A percentile compares a stretch with the other conserved stretches of the same genome.
Conservation (phyloP, 2,888 invertebrate species). For the Dryococelus australis region DNA sequence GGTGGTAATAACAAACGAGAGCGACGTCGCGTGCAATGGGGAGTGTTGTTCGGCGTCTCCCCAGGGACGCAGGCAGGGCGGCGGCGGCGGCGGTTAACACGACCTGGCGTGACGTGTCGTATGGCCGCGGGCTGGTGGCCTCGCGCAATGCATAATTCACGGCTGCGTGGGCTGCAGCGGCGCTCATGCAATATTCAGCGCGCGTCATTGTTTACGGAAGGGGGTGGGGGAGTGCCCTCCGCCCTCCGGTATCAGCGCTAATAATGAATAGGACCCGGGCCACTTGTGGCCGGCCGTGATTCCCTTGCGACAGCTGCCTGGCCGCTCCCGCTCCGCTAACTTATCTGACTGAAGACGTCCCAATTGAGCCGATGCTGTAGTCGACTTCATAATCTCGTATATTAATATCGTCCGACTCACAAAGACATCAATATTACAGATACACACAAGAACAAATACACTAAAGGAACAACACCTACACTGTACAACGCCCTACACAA, state of each 20-base stretch:
- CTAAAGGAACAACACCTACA: too few species aligned
- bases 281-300: not conserved
- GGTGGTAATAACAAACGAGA: too few species aligned
- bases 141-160: not conserved
- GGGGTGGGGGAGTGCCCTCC: not conserved
- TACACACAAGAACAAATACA: too few species aligned
- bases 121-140: not conserved
- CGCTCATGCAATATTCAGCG: constrained; percentile 1
- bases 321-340: not conserved
- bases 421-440: too few species aligned
- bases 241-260: not conserved
- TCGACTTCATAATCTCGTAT: too few species aligned
- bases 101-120: not conserved
- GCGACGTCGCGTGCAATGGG: too few species aligned
- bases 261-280: not conserved
- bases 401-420: too few species aligned
- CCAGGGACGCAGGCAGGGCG: not conserved
- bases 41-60: too few species aligned
- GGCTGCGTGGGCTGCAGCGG: not conserved
- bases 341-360: too few species aligned
- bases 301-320: not conserved
- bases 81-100: not conserved
- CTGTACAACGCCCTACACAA: too few species aligned
- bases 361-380: too few species aligned
- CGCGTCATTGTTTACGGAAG: not conserved